A percentile compares a stretch with the other conserved stretches of the same genome.
phyloP scores from a whole-genome alignment of 2,113 vertebrate genomes.

The Corythornis vintsioides region DNA sequence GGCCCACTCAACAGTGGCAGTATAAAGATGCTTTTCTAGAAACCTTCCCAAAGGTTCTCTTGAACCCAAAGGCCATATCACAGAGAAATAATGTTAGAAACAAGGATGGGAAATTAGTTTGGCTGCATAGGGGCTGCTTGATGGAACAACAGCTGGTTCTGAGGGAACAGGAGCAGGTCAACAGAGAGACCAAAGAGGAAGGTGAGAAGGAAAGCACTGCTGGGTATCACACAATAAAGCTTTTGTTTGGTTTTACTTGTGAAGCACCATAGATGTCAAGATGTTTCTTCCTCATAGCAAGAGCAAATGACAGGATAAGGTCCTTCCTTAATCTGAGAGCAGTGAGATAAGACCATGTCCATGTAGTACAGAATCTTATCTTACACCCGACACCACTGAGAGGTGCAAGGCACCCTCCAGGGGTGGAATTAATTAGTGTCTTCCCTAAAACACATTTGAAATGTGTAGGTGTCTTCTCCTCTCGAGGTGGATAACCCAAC shows the following conservation, averaged over 20 bases:
- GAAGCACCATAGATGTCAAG: neutral
- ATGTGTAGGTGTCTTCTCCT: neutral
- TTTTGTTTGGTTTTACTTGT: neutral
- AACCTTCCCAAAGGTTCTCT: neutral
- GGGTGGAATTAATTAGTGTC: neutral
- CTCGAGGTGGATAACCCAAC: rapidly evolving
- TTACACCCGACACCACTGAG: rapidly evolving
- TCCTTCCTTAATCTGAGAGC: neutral
- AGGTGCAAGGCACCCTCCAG: neutral
- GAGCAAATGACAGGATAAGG: neutral
- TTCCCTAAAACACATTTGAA: neutral
- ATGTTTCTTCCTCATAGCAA: neutral
- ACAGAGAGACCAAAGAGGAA: neutral
- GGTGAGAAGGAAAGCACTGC: neutral
- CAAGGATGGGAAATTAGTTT: rapidly evolving
- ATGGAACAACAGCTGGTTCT: neutral
- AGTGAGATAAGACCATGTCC: neutral
- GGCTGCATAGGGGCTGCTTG: neutral
- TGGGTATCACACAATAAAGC: neutral
- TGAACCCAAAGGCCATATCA: neutral
- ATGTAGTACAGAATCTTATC: neutral
- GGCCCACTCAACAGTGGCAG: too few species aligned
- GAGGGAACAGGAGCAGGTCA: neutral
- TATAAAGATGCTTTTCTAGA: neutral
- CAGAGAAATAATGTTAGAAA: rapidly evolving